Conservation (phyloP, 2,888 invertebrate genomes). For the Caenorhabditis sinica region DNA sequence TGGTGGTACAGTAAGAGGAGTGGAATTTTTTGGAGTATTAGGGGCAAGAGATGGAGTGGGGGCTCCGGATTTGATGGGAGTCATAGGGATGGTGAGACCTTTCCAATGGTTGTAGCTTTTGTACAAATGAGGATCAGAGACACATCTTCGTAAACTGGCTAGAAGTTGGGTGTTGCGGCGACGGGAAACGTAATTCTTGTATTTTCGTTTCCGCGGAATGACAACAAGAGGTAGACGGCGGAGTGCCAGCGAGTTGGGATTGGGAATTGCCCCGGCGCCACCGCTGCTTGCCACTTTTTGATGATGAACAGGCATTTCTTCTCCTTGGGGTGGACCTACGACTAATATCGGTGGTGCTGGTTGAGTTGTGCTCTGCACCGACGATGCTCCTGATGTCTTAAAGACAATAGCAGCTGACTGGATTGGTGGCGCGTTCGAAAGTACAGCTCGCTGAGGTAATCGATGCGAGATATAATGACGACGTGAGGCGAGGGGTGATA, state of each 20-base stretch:
- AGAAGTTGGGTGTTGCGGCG: constrained; percentile 79
- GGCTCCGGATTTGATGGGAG: constrained; percentile 58
- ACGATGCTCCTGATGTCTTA: constrained; percentile 39
- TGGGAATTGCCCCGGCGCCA: constrained; percentile 3
- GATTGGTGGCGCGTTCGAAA: constrained; percentile 73
- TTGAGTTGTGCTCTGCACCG: background rate
- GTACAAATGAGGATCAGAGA: constrained; percentile 81
- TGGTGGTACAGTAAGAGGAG: constrained; percentile 39
- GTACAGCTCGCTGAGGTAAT: constrained; percentile 75
- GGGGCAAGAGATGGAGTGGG: constrained; percentile 26
- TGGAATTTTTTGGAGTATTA: constrained; percentile 49
- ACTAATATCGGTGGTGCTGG: constrained; percentile 26
- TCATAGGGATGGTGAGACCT: constrained; percentile 70
- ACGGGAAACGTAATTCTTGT: constrained; percentile 82
- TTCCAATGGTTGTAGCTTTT: constrained; percentile 81
- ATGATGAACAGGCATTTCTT: constrained; percentile 53
- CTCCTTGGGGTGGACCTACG: constrained; percentile 38
- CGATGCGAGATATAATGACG: constrained; percentile 78
- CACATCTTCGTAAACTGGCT: constrained; percentile 77
- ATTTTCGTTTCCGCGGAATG: constrained; percentile 81
- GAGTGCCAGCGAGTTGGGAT: constrained; percentile 66
- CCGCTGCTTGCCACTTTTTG: constrained; percentile 18
- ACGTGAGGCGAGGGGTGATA: constrained; percentile 63
- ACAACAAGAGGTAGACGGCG: constrained; percentile 81
- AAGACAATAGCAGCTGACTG: constrained; percentile 72